phyloP scores from a whole-genome alignment of 2,113 vertebrate species.

The Gorsachius goisagi region DNA sequence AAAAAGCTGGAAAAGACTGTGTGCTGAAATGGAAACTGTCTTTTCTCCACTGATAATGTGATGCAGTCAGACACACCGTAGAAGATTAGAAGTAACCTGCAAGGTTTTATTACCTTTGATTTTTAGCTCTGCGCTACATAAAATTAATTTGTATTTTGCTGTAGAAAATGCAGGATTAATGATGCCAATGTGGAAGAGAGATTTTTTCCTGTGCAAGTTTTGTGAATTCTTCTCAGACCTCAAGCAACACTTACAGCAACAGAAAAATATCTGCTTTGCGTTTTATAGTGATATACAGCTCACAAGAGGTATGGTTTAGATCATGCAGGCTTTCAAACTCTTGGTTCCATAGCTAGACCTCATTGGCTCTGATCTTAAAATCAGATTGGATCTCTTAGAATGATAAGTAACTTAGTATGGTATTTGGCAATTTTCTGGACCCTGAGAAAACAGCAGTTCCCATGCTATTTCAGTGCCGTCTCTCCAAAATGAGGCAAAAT shows the following conservation, averaged over 20 bases:
- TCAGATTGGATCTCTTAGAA: background rate
- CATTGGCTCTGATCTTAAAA: background rate
- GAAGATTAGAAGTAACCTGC: constrained; percentile 18
- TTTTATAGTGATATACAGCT: background rate
- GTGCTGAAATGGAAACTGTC: background rate
- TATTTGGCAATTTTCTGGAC: background rate
- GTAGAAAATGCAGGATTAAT: constrained; percentile 36
- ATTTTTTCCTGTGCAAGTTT: background rate
- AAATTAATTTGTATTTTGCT: constrained; percentile 61
- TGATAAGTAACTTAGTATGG: background rate
- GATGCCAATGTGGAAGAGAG: background rate
- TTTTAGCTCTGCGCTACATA: background rate
- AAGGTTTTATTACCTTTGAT: constrained; percentile 23
- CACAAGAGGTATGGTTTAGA: background rate
- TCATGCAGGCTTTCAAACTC: background rate
- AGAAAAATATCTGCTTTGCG: background rate
- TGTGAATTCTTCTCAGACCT: background rate
- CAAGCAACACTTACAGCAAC: background rate
- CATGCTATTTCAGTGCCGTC: background rate
- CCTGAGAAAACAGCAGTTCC: background rate
- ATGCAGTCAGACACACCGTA: background rate
- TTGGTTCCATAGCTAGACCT: background rate
- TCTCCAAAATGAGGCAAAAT: background rate
- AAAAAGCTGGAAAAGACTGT: background rate
- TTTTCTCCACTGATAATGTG: background rate